Evolutionary conservation across 2,113 vertebrate species (phyloP).

Genomic region (Stercorarius parasiticus): DNA sequence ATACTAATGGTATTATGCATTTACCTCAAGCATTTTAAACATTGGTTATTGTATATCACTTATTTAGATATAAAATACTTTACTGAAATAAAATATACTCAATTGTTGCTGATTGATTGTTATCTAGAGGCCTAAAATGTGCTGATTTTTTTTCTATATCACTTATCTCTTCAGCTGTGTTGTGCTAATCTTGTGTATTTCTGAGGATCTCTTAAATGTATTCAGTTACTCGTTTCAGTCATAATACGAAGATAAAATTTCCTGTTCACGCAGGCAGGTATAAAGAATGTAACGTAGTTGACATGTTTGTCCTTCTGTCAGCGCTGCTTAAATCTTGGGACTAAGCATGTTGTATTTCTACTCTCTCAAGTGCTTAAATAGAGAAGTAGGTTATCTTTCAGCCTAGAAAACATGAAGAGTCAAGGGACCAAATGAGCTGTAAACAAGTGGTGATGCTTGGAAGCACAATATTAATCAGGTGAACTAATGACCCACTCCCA

Average conservation of each 20-base stretch:
- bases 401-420: background rate
- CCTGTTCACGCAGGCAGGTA: background rate
- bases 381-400: background rate
- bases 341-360: background rate
- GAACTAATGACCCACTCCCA: background rate
- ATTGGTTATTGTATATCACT: conserved; percentile 29
- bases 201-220: background rate
- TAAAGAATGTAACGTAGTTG: background rate
- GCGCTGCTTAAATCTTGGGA: background rate
- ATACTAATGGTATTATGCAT: conserved; percentile 49
- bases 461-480: background rate
- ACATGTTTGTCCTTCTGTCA: background rate
- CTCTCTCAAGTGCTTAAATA: background rate
- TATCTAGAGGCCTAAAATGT: background rate
- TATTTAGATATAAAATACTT: conserved; percentile 51
- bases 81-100: conserved; percentile 43
- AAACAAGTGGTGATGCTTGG: background rate
- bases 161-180: background rate
- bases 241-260: background rate
- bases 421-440: background rate
- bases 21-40: conserved; percentile 57
- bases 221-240: background rate
- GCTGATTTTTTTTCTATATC: background rate
- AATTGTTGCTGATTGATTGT: conserved; percentile 8
- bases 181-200: background rate